phyloP scores from a whole-genome alignment of 2,888 invertebrate species.

The Lypha dubia region DNA sequence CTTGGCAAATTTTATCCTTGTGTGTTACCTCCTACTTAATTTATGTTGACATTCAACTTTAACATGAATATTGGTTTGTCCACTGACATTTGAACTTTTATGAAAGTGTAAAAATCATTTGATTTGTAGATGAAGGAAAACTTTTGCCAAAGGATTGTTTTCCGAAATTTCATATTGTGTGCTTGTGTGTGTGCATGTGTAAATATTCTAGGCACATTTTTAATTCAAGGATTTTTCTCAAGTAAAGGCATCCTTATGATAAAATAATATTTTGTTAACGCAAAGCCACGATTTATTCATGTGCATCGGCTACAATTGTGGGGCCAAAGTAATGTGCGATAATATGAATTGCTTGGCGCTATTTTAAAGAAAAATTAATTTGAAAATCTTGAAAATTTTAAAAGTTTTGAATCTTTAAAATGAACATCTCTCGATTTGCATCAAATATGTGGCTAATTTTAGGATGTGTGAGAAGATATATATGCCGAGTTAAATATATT shows the following conservation, averaged over 20 bases:
- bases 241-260: neutral
- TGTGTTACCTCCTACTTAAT: slow-evolving; percentile 21
- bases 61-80: neutral
- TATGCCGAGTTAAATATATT: too few species aligned
- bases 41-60: slow-evolving; percentile 58
- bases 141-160: neutral
- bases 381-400: too few species aligned
- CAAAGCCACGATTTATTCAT: too few species aligned
- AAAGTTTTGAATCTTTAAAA: too few species aligned
- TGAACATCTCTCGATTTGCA: too few species aligned
- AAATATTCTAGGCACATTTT: neutral
- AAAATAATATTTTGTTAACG: too few species aligned
- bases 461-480: too few species aligned
- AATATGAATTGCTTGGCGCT: too few species aligned
- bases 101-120: neutral
- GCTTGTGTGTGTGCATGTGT: neutral
- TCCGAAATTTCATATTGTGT: neutral
- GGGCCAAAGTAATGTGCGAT: too few species aligned
- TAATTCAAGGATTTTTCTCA: neutral
- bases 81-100: slow-evolving; percentile 64
- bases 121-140: neutral
- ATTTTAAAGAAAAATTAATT: too few species aligned
- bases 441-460: too few species aligned
- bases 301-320: too few species aligned
- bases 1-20: slow-evolving; percentile 17